Conservation (phyloP, 35 echinoderm and acorn worm genomes). For the Patiria miniata region DNA sequence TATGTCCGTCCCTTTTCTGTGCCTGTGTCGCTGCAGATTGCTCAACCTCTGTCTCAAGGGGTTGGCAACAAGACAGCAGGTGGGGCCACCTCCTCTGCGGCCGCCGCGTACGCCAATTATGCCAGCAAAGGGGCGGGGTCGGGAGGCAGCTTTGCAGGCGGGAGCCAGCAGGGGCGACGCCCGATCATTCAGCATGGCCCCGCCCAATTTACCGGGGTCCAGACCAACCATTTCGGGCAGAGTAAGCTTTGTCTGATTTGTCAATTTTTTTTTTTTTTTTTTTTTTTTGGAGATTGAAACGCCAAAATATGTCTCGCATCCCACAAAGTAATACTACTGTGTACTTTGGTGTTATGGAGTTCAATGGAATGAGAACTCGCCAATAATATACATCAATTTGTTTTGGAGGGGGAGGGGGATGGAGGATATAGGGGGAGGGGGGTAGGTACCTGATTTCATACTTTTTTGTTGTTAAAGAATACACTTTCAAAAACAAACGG, state of each 20-base stretch:
- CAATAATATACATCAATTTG: too few relatives aligned
- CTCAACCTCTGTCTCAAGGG: slow-evolving; percentile 28
- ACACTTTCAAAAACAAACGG: too few relatives aligned
- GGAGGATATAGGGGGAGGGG: too few relatives aligned
- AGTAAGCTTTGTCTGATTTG: slow-evolving; percentile 32
- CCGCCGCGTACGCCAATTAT: slow-evolving; percentile 78
- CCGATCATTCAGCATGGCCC: background rate
- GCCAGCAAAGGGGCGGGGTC: slow-evolving; percentile 68
- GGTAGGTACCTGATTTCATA: too few relatives aligned
- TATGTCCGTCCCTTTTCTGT: background rate
- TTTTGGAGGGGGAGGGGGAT: too few relatives aligned
- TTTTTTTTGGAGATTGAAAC: background rate
- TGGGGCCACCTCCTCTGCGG: slow-evolving; percentile 64
- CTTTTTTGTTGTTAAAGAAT: too few relatives aligned
- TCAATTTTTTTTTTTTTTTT: background rate
- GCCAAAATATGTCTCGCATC: background rate
- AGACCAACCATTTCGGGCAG: slow-evolving; percentile 49
- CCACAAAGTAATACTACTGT: background rate
- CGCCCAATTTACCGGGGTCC: slow-evolving; percentile 6
- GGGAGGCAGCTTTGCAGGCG: background rate
- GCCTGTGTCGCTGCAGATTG: background rate
- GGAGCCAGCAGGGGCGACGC: background rate
- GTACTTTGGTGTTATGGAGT: too few relatives aligned
- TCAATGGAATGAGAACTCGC: too few relatives aligned
- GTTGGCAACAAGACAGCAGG: slow-evolving; percentile 61